phyloP scores from a whole-genome alignment of 2,888 invertebrate species.

The Nysson spinosus region DNA sequence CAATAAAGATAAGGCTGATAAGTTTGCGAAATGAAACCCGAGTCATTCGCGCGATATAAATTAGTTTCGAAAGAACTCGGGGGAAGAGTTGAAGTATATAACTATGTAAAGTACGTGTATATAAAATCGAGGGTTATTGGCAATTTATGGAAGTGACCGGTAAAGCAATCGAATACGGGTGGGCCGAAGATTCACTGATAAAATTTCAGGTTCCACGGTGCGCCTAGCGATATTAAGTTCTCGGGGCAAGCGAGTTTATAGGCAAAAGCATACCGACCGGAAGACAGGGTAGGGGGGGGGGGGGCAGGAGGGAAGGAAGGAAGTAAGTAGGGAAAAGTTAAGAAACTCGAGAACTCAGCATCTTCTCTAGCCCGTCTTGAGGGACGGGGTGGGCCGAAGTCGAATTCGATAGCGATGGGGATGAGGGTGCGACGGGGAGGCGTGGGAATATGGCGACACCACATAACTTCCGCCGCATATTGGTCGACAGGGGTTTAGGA shows the following conservation, averaged over 20 bases:
- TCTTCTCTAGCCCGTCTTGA: slow-evolving; percentile 52
- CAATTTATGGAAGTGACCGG: slow-evolving; percentile 48
- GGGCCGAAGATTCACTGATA: slow-evolving; percentile 44
- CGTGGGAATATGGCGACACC: slow-evolving; percentile 49
- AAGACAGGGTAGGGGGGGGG: slow-evolving; percentile 26
- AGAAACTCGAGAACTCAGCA: slow-evolving; percentile 65
- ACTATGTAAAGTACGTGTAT: slow-evolving; percentile 24
- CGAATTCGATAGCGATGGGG: too few species aligned
- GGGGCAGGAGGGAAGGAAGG: slow-evolving; percentile 27
- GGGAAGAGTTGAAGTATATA: slow-evolving; percentile 43
- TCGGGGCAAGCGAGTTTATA: slow-evolving; percentile 53
- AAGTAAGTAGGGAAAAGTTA: slow-evolving; percentile 58
- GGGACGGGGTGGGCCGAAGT: too few species aligned
- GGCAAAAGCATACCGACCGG: slow-evolving; percentile 33
- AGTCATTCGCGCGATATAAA: slow-evolving; percentile 30
- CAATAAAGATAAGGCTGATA: too few species aligned
- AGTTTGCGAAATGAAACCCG: neutral
- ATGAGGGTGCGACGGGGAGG: slow-evolving; percentile 7
- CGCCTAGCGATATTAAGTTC: slow-evolving; percentile 59
- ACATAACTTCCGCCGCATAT: slow-evolving; percentile 66
- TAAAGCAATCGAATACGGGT: slow-evolving; percentile 41
- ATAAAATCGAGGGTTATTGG: slow-evolving; percentile 45
- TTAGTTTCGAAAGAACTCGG: slow-evolving; percentile 46
- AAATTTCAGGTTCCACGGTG: slow-evolving; percentile 37
- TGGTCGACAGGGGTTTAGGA: slow-evolving; percentile 44